phyloP scores from a whole-genome alignment of 2,888 invertebrate species.

The Tipula vernalis region DNA sequence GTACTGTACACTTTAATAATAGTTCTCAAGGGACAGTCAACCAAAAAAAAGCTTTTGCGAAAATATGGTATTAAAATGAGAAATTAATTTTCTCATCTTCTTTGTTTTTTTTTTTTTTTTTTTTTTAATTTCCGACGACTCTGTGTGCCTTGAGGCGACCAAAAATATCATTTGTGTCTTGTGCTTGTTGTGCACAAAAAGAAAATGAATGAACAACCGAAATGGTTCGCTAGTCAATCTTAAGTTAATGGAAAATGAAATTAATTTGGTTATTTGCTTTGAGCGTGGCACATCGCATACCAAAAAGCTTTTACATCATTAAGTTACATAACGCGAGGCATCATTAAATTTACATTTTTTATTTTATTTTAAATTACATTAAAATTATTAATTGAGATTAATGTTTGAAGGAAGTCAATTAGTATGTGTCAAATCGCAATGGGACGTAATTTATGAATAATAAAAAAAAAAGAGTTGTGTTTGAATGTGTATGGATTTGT shows the following conservation, averaged over 20 bases:
- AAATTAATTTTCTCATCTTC: neutral
- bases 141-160: neutral
- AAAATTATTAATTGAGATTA: neutral
- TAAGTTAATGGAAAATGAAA: neutral
- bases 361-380: neutral
- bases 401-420: neutral
- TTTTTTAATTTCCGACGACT: neutral
- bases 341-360: neutral
- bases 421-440: neutral
- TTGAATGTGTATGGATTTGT: too few species aligned
- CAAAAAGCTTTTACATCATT: neutral
- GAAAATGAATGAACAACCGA: neutral
- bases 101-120: neutral
- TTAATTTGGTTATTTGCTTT: neutral
- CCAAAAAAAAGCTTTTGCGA: neutral
- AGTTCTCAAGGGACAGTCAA: neutral
- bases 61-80: neutral
- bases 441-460: too few species aligned
- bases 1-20: neutral
- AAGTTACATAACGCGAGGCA: neutral
- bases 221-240: neutral
- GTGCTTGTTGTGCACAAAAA: neutral
- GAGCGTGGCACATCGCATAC: neutral
- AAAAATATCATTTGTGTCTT: neutral
- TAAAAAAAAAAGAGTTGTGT: too few species aligned